phyloP scores from a whole-genome alignment of 2,888 invertebrate species.

The Habroteleia sp. region DNA sequence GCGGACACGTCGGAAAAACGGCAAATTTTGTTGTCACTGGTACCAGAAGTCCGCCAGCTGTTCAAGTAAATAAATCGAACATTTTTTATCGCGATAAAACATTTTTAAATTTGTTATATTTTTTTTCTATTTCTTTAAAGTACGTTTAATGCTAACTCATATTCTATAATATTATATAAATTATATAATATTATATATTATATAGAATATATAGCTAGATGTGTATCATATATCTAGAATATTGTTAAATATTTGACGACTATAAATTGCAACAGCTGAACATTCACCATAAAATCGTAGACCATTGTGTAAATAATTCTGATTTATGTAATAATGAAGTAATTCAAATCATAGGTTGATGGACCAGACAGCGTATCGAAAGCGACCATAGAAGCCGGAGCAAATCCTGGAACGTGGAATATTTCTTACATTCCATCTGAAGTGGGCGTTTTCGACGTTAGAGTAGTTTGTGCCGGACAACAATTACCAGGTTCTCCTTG shows the following conservation, averaged over 20 bases:
- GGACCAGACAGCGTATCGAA: slow-evolving; percentile 84
- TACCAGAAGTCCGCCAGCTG: slow-evolving; percentile 79
- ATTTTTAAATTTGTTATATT: too few relatives aligned
- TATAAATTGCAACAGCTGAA: too few relatives aligned
- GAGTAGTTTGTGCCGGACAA: slow-evolving; percentile 85
- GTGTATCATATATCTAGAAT: too few relatives aligned
- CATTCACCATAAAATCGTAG: too few relatives aligned
- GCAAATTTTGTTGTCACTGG: slow-evolving; percentile 82
- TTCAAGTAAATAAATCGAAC: slow-evolving; percentile 70
- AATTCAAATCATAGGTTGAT: slow-evolving; percentile 81
- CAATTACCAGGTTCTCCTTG: slow-evolving; percentile 90
- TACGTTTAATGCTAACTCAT: neutral
- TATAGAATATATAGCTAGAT: too few relatives aligned
- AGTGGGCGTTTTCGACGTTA: slow-evolving; percentile 94
- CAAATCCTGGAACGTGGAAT: slow-evolving; percentile 90
- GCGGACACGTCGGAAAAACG: slow-evolving; percentile 82
- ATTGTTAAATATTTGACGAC: too few relatives aligned
- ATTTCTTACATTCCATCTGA: slow-evolving; percentile 95
- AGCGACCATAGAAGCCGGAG: slow-evolving; percentile 85
- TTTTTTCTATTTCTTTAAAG: too few relatives aligned
- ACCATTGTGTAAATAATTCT: too few relatives aligned
- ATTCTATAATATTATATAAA: too few relatives aligned
- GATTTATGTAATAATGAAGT: too few relatives aligned
- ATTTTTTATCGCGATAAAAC: neutral
- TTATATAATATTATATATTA: too few relatives aligned